These are phyloP conservation scores for Drosophila teissieri DNA, from an alignment of 1,140 invertebrate species.

Conservation along the genomic window DNA sequence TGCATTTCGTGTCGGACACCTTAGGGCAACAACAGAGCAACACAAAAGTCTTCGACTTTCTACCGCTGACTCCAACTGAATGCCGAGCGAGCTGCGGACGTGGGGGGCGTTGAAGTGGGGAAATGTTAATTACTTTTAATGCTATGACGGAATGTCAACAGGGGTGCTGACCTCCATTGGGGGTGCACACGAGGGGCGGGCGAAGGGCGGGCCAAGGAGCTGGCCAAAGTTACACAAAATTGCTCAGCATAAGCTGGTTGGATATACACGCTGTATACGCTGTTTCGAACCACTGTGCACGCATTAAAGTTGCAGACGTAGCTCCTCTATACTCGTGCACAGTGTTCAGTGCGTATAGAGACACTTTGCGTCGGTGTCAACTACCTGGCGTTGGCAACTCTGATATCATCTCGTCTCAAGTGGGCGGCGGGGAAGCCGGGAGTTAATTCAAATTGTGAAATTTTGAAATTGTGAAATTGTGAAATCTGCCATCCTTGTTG, in stretches of 20 bases:
- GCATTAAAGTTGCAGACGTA: not conserved
- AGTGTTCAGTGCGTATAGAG: too few species aligned
- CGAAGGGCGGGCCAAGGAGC: not conserved
- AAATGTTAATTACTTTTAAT: conserved; percentile 74
- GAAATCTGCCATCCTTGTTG: conserved; percentile 10
- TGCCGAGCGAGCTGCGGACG: conserved; percentile 9
- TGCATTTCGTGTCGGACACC: conserved; percentile 41
- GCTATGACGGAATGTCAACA: conserved; percentile 66
- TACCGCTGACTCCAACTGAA: conserved; percentile 10
- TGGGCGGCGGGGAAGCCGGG: not conserved
- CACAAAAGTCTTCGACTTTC: conserved; percentile 29
- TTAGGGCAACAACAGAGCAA: conserved; percentile 18
- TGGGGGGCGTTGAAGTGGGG: not conserved
- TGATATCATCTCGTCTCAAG: conserved; percentile 15
- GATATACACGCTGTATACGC: not conserved
- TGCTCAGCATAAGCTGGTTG: too few species aligned
- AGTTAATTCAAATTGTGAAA: conserved; percentile 42
- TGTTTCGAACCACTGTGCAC: conserved; percentile 2
- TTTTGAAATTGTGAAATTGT: conserved; percentile 2
- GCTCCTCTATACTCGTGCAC: not conserved
- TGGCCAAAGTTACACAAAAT: not conserved
- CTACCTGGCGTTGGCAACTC: conserved; percentile 37
- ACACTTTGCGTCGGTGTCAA: conserved; percentile 17
- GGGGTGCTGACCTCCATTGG: conserved; percentile 37
- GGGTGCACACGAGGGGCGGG: conserved; percentile 5